phyloP scores from a whole-genome alignment of 2,797 vertebrate genomes.

The Myotis findleyi region DNA sequence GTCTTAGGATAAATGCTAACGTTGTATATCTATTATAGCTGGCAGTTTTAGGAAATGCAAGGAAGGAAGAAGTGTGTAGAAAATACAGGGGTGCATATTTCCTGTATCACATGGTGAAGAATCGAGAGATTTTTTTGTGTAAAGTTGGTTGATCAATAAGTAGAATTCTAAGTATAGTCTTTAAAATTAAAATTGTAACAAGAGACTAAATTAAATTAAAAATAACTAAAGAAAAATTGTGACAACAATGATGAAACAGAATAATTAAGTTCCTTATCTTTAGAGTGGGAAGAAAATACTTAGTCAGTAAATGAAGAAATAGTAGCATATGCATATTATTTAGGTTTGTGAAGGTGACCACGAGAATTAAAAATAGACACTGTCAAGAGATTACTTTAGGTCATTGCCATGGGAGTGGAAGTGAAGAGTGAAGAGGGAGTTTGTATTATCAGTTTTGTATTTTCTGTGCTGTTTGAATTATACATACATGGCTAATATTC shows the following conservation, averaged over 20 bases:
- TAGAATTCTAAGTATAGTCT: background rate
- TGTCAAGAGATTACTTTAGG: background rate
- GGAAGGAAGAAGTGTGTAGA: background rate
- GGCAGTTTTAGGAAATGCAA: background rate
- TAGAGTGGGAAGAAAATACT: background rate
- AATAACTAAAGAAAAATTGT: background rate
- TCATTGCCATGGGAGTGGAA: background rate
- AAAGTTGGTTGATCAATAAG: background rate
- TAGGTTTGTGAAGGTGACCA: background rate
- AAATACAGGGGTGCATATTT: background rate
- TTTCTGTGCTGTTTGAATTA: background rate
- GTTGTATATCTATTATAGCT: background rate
- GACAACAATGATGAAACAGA: background rate
- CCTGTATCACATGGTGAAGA: background rate
- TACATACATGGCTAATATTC: too few species aligned
- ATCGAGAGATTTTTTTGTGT: background rate
- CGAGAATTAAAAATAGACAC: background rate
- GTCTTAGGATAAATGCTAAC: background rate
- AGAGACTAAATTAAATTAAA: background rate
- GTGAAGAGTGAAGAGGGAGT: background rate
- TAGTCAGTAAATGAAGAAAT: background rate
- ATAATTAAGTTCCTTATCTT: background rate
- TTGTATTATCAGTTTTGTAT: background rate
- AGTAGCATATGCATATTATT: background rate
- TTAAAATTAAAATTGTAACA: background rate